These are phyloP conservation scores for Flexamia atlantica DNA, from an alignment of 2,888 invertebrate species.

Conservation along the genomic window DNA sequence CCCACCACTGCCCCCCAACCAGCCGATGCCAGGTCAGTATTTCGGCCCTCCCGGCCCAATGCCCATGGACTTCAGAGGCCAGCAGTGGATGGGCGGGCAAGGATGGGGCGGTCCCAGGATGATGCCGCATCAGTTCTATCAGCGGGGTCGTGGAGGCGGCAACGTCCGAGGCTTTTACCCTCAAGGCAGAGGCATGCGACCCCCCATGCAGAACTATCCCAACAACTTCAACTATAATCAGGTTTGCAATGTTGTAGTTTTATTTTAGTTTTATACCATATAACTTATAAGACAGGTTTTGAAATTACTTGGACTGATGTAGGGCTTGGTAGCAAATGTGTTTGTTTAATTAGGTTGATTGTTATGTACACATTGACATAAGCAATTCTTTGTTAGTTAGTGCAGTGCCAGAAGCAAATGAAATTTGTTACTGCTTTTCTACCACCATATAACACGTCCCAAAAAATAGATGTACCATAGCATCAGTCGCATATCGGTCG, in stretches of 20 bases:
- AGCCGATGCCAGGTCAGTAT: not conserved
- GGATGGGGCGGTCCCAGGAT: not conserved
- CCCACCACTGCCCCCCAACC: not conserved
- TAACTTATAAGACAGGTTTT: no score
- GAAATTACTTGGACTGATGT: no score
- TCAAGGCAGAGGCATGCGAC: constrained; percentile 30
- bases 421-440: no score
- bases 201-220: constrained; percentile 22
- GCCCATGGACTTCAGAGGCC: constrained; percentile 41
- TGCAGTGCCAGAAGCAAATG: no score
- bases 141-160: constrained; percentile 8
- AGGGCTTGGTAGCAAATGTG: no score
- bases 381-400: no score
- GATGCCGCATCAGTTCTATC: constrained; percentile 36
- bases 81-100: constrained; percentile 33
- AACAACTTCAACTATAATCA: constrained; percentile 21
- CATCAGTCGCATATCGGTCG: no score
- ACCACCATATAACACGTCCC: no score
- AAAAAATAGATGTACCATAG: no score
- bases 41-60: constrained; percentile 39
- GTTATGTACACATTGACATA: no score
- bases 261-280: no score
- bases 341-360: no score
- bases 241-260: constrained; percentile 15
- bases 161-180: constrained; percentile 17